Evolutionary conservation across 1,140 invertebrate genomes (phyloP), one percentile per base, ranked within the genome.

Genomic region (Linepithema humile): DNA sequence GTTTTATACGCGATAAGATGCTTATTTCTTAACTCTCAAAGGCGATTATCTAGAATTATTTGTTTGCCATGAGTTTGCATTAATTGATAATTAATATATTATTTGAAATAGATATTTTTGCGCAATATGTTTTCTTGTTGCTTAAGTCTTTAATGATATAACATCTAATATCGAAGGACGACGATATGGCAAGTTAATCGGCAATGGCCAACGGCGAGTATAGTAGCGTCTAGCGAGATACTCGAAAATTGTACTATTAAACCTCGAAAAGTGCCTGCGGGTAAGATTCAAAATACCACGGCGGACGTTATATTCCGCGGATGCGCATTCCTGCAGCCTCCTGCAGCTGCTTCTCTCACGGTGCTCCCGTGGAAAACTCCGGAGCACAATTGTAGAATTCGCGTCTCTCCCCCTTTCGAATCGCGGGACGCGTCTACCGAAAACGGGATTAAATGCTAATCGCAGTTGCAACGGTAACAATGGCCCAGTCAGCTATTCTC

Each of bases 221-320:
- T n/a, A 40, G 65, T 64, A 75, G 40, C 84, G 48, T 87, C 32
- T 62, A 64, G 55, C 48, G 75, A 86, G 84, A 86, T 87, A 87
- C 83, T 87, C 78, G 86, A 87, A 87, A 87, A 87, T 82, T 70
- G 86, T 83, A 72, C 86, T 85, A 87, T 87, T 86, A 87, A 87
- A 85, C 75, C 85, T 73, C 75, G 65, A 67, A 86, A 86, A 87
- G 85, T 86, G 85, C 67, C 86, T 32, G 45, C 53, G 67, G 86
- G 62, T 70, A 87, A 86, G 80, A 87, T 74, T 77, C 86, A 62
- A 87, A 87, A 87, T 87, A 87, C 86, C 85, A 74, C 55, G 70
- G 65, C 75, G 84, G 85, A 86, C 77, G 67, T 87, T 87, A 86
- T 86, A 69, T 83, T 87, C 64, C 60, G 59, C 45, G 40, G 80